Evolutionary conservation across 2,797 vertebrate species (phyloP), one percentile per base, ranked within the genome.

Genomic region (Tadarida brasiliensis): DNA sequence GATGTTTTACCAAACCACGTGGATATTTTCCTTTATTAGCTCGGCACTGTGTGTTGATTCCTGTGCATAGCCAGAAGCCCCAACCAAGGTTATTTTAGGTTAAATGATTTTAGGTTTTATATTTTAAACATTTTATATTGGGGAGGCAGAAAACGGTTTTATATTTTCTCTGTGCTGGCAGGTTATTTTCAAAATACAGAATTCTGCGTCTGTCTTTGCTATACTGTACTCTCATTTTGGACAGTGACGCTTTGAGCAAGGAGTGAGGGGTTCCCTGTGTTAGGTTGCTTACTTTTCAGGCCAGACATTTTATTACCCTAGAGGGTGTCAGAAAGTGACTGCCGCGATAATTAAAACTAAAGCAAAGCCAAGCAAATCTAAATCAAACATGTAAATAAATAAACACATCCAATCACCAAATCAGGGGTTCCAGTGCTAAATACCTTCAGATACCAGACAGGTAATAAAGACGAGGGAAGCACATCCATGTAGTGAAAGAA

Each of bases 21-120:
- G 39, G 11, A 3, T 74, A 12, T 33, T 92, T 82, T 35, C 8
- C 28, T 88, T 35, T 81, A 49, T 83, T 80, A 78, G 39, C 14
- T 12, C 57, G 91, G 19, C 20, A 63, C 12, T n/a, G 26, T 20
- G 0, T 47, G 12, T 16, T 49, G 11, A 81, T 59, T 86, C 24
- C 24, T 33, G 19, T 33, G n/a, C 17, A 16, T 4, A 81, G 28
- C 9, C 70, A 49, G 61, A 96, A 87, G 84, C 8, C 56, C 7
- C 56, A 81, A 28, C 4, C 33, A 84, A 84, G 30, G 15, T 1
- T 63, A 56, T 28, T 19, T 33, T 35, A 88, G 5, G 11, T 81
- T 71, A 94, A 71, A 44, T 33, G 4, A 61, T 51, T 80, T 80
- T 76, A 81, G 39, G 22, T 61, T 88, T 83, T 83, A 82, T 22